Evolutionary conservation across 1,140 invertebrate genomes (phyloP), one percentile per base, ranked within the genome.

Genomic region (Drosophila asahinai): DNA sequence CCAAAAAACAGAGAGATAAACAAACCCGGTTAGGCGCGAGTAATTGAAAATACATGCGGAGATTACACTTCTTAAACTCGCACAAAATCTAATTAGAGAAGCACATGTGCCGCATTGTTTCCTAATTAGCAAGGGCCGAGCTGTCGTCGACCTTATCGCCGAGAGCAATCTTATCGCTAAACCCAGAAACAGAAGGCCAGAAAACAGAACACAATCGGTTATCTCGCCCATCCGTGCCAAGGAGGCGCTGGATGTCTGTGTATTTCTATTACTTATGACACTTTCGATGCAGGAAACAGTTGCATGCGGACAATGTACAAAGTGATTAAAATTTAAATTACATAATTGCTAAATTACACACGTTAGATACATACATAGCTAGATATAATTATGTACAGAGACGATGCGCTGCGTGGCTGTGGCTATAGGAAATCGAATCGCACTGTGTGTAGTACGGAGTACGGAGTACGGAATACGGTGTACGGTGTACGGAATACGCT

Each of bases 301-400:
- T 73, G 70, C 70, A 73, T 73, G 67, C 54, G 45, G 65, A 70
- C 68, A 73, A 73, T 73, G 68, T 73, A 73, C 70, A 77, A 67
- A 77, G 63, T 67, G 38, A 60, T 78, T 79, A 71, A 79, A 72
- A 60, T 78, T 79, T 63, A 79, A 72, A 72, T 79, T 79, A 79
- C 40, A 72, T 48, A 79, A 71, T 79, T 79, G 52, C 76, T 79
- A 78, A 63, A 70, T 59, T 70, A 52, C 62, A 78, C 51, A 57
- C 27, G 33, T 57, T 51, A 62, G 66, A 77, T 58, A 78, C 45
- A 77, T 63, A 78, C 40, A 77, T 70, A 42, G 45, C 51, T 79
- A 58, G 36, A 43, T 52, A 47, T 79, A 43, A 45, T 52, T 79
- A 79, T 79, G 58, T 79, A 79, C 76, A 79, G 57, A 62, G 45